Evolutionary conservation across 1,140 invertebrate species (phyloP), one percentile per base, ranked within the genome.

Genomic region (Pogonomyrmex californicus): DNA sequence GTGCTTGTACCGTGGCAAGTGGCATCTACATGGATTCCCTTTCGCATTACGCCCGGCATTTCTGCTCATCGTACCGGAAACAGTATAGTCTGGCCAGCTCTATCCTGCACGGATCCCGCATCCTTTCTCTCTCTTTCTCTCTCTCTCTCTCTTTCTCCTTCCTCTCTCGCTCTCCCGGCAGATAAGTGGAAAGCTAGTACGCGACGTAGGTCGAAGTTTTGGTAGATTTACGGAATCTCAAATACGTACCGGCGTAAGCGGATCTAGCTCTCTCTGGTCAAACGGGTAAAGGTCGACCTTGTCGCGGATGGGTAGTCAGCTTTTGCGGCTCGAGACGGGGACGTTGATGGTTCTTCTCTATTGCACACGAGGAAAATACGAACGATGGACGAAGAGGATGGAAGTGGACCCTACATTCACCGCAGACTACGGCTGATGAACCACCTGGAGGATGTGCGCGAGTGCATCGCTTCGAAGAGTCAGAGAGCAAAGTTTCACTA

Each of bases 171-270:
- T 63, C 66, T 73, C 54, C 65, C 77, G 38, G 71, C 54, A 86
- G 81, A 89, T 88, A 89, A 89, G 88, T 88, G 68, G 86, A 88
- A 89, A 89, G 87, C 87, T 65, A 76, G 87, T 14, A 70, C 63
- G 79, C n/a, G n/a, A 87, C 86, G 79, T 89, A 87, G 88, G 79
- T 89, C 60, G 70, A 89, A 90, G 88, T 90, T 87, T 87, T 70
- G 88, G 68, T 86, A 85, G 87, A 90, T 90, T 91, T 91, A 90
- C 89, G 78, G 87, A 90, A 89, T 88, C 81, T 87, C 68, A 87
- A 90, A 90, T 91, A 90, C 87, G 87, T 86, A 89, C 49, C 30
- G 54, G 81, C 87, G 87, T 91, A 90, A 90, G 89, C 89, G 88
- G 90, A 91, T 90, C 87, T 89, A 78, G 85, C 78, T 58, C 79